Base-by-base conservation (phyloP, 1,140 invertebrate genomes). In the Tyrophagus putrescentiae region DNA sequence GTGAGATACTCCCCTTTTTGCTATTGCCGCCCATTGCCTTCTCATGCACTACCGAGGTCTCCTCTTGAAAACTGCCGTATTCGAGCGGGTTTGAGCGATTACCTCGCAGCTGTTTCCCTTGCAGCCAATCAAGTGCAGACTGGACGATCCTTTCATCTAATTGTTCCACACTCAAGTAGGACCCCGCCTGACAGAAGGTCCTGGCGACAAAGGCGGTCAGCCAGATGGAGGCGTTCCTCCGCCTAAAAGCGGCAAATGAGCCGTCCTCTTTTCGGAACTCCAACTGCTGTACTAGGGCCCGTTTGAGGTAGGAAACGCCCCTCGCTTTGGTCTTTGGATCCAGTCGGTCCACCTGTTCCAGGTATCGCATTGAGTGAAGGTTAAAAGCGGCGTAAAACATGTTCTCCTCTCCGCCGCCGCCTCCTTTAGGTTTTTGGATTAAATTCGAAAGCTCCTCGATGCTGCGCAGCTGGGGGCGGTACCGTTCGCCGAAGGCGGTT, bases 401-500 rank as follows among this genome's bases (percentile, higher is more conserved):
- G n/a, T 69, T 73, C 63, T 75, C 72, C 60, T 75, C 72, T 0
- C 72, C 71, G 65, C 72, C 73, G n/a, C n/a, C n/a, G n/a, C n/a
- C n/a, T 1, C 73, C 73, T 13, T 64, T 67, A 0, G 73, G 73
- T 27, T 60, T 42, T 33, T 32, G 32, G 25, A 63, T 63, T 11
- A 73, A 25, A 36, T 66, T 61, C 28, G 69, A 66, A 4, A 70
- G 63, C 34, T 69, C 67, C 64, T 1, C 66, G 9, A 44, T 62
- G 33, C 1, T 62, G 66, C 34, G 62, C 41, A 9, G 72, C 65
- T 6, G 68, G 66, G n/a, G 69, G 64, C 1, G 72, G 48, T 70
- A 68, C 6, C 68, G 41, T 45, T 70, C 69, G 32, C 72, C 72
- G 61, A 71, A 67, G 1, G 67, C 68, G 13, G 67, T 65, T 18